Evolutionary conservation across 2,888 invertebrate species (phyloP), one percentile per base, ranked within the genome.

Genomic region (Mythimna lalbum): DNA sequence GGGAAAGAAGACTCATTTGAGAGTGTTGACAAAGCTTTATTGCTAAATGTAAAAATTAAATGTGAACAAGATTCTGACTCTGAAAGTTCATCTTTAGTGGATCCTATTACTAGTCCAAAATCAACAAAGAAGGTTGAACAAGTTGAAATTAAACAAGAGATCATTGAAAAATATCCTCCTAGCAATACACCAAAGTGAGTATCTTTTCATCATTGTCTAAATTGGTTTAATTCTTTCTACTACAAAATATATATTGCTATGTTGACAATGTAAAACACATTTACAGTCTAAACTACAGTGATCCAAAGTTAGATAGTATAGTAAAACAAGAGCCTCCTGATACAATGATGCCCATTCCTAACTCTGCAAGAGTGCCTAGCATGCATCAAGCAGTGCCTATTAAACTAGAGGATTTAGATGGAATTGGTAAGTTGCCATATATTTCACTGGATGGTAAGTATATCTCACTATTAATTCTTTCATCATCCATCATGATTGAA

Each of bases 331-430:
- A 96, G 86, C 93, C 95, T 7, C 88, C 87, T 31, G 93, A 96
- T 69, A 82, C 87, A 59, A 57, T 80, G 33, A 81, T 85, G 64
- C 79, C 90, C 49, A 80, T 88, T 60, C 89, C 89, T 72, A 92
- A 89, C 71, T 81, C 88, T 62, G 87, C 90, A 49, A 90, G 90
- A 76, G 80, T 59, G 1, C 36, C 57, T 57, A 49, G 52, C 17
- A 53, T 90, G 43, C 84, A 88, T 67, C 93, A 94, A 80, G 93
- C 94, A 17, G 93, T 95, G 65, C 95, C 96, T 55, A 95, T 96
- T 68, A 95, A 95, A 82, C 85, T 96, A 65, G 96, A 96, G 87
- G 96, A 96, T 87, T 90, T 96, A 63, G 96, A 96, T 92, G 96
- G 95, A 79, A 95, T 96, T 87, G 95, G 96, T 95, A 88, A 90